Base-by-base conservation (phyloP, 2,113 vertebrate genomes). In the Callospermophilus lateralis region DNA sequence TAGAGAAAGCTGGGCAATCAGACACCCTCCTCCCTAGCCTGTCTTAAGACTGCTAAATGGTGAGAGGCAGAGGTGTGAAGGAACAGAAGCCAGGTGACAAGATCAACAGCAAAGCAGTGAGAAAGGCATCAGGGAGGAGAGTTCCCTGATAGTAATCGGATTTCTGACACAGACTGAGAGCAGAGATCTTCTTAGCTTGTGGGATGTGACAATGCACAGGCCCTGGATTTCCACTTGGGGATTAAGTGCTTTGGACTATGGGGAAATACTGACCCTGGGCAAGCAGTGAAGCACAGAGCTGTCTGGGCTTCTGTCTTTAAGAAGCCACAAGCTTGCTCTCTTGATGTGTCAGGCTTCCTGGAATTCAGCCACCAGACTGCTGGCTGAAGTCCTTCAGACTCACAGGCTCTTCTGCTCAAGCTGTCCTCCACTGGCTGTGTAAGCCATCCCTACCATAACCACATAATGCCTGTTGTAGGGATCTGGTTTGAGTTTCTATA, bases 161-260 rank as follows among this genome's bases (percentile, higher is more conserved):
- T 83, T 98, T 99, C 93, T 96, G 99, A 65, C 99, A 99, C 79
- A 98, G 98, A 96, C 91, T 99, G 51, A 99, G 78, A 98, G 16
- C 9, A 19, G 16, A 26, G n/a, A 67, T 17, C n/a, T 53, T 55
- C 37, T 84, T 53, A 58, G 65, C 15, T 58, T 12, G 12, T 39
- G 37, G 80, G 68, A 9, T 78, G 11, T 65, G 70, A 53, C 8
- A 16, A 42, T 11, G 2, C 73, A 26, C 37, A 45, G 34, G 79
- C 37, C 39, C 39, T 72, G 68, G 51, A 73, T 90, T 95, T 72
- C 48, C 3, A 68, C 9, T 17, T 95, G 9, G 10, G 61, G 34
- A 30, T 92, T 39, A 68, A 42, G 24, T 74, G n/a, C 45, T 24
- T 28, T 90, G 77, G 37, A 26, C 48, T 8, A 58, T 13, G 53